Percentiles rank a stretch among this genome's conserved stretches.
Conservation (phyloP, 2,888 invertebrate genomes). For the Phengaris alcon region DNA sequence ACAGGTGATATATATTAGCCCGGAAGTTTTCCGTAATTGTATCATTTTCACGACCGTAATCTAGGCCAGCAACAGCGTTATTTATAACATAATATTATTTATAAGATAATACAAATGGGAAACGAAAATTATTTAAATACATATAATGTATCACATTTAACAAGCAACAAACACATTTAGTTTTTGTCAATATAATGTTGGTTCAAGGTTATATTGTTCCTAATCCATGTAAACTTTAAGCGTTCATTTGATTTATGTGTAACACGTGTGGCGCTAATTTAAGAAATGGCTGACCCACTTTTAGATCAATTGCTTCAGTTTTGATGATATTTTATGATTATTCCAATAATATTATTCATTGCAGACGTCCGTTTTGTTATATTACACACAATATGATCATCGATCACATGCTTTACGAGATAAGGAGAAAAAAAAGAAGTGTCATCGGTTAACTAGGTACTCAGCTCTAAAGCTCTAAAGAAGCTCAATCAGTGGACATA, state of each 20-base stretch:
- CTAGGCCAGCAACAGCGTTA: no score
- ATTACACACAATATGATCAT: neutral
- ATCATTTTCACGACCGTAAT: neutral
- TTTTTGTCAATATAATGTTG: slow-evolving; percentile 19
- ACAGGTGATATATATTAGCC: neutral
- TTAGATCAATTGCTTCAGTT: slow-evolving; percentile 34
- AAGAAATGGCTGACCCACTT: slow-evolving; percentile 35
- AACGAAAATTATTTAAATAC: neutral
- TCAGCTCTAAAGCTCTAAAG: no score
- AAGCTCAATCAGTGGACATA: no score
- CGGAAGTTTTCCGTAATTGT: neutral
- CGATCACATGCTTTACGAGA: neutral
- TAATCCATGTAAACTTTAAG: slow-evolving; percentile 24
- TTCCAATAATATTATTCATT: neutral
- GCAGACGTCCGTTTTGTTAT: neutral
- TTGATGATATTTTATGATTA: slow-evolving; percentile 17
- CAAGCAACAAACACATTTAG: neutral
- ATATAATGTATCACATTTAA: neutral
- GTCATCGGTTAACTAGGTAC: neutral
- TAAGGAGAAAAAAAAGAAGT: neutral
- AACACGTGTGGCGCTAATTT: slow-evolving; percentile 37
- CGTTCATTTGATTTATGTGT: slow-evolving; percentile 34
- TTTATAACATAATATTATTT: neutral
- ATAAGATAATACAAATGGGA: neutral
- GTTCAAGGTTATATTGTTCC: slow-evolving; percentile 21